phyloP scores from a whole-genome alignment of 2,888 invertebrate genomes.

The Lasius fuliginosus region DNA sequence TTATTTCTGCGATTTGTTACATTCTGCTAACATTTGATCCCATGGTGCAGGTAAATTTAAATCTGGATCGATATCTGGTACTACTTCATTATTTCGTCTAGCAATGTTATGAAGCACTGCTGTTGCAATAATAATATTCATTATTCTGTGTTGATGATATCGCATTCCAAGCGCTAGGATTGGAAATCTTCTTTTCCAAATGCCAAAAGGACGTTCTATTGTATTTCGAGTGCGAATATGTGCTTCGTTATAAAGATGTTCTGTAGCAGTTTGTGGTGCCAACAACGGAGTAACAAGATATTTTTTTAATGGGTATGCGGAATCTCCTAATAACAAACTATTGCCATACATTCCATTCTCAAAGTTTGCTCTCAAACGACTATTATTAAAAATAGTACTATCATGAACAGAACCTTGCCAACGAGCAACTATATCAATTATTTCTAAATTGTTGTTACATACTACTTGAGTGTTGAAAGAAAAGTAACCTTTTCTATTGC shows the following conservation, averaged over 20 bases:
- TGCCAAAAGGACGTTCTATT: not conserved
- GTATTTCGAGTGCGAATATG: not conserved
- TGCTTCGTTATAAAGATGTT: not conserved
- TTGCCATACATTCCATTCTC: not conserved
- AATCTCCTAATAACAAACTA: not conserved
- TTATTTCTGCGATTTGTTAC: too few relatives aligned
- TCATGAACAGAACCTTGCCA: not conserved
- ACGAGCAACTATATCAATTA: slow-evolving; percentile 1
- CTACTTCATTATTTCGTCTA: not conserved
- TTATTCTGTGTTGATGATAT: not conserved
- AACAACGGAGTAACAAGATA: not conserved
- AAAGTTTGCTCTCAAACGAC: not conserved
- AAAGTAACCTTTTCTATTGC: too few relatives aligned
- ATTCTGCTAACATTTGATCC: not conserved
- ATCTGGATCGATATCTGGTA: not conserved
- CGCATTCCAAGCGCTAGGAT: not conserved
- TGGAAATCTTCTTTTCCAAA: slow-evolving; percentile 13
- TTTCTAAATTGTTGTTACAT: not conserved
- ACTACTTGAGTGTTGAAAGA: too few relatives aligned
- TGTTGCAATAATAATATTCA: not conserved
- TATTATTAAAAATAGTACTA: not conserved
- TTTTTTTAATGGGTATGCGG: not conserved
- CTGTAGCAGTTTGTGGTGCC: not conserved
- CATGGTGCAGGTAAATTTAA: not conserved
- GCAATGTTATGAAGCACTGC: not conserved